Evolutionary conservation across 2,797 vertebrate genomes (phyloP).

Genomic region (Momotus momota): DNA sequence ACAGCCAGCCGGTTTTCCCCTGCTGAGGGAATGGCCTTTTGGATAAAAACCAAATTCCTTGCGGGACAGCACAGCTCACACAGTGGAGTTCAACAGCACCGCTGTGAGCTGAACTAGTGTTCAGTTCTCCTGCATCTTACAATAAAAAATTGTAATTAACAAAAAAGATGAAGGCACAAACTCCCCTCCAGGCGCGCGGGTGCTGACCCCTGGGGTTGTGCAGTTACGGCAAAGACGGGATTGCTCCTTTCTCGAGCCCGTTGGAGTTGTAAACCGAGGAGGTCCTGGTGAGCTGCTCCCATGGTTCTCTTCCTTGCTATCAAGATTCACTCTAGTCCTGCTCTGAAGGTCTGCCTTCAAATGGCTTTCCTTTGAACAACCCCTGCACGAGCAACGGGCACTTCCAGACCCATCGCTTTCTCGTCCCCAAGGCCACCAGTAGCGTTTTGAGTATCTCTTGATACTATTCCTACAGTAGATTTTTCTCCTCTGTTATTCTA

Average conservation of each 20-base stretch:
- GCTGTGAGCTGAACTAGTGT: no score
- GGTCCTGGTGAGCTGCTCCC: background rate
- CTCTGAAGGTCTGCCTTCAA: background rate
- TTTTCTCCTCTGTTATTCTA: background rate
- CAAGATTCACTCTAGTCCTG: background rate
- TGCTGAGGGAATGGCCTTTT: background rate
- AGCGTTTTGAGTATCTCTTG: accelerated
- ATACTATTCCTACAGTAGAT: background rate
- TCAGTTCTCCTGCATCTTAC: background rate
- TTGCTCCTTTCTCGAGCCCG: background rate
- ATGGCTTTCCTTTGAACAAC: background rate
- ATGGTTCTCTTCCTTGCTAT: background rate
- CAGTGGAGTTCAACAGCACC: background rate
- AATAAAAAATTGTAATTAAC: background rate
- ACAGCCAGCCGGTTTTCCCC: background rate
- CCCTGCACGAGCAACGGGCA: background rate
- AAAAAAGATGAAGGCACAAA: background rate
- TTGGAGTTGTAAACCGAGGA: background rate
- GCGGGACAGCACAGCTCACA: background rate
- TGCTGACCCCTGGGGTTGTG: accelerated
- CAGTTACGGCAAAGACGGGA: no score
- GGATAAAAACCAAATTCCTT: background rate
- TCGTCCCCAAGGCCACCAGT: background rate
- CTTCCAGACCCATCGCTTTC: background rate
- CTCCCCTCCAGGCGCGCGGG: accelerated